Evolutionary conservation across 2,113 vertebrate species (phyloP), one percentile per base, ranked within the genome.

Genomic region (Entosphenus tridentatus): DNA sequence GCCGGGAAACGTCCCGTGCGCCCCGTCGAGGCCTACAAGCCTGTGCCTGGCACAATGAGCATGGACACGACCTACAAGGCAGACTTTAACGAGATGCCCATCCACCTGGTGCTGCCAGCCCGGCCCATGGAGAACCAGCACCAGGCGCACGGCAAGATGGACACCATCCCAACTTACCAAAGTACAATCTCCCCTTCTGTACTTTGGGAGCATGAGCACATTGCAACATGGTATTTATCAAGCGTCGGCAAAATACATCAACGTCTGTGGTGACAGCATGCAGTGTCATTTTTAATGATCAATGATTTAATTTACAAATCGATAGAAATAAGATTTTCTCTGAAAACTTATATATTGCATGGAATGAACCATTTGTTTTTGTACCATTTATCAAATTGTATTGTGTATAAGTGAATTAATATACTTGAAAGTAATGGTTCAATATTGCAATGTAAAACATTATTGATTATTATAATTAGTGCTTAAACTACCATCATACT

Each of bases 121-220:
- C 80, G 74, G 70, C 85, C 85, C 17, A 70, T 69, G 77, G 80
- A 85, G 71, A 79, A 76, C 75, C 72, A 68, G 2, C 73, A 74
- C 11, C 16, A 68, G n/a, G 73, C 72, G 67, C 73, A 69, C 56
- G 78, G 76, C 56, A 86, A 82, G 72, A 2, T 87, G 77, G 81
- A 83, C 69, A 82, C 83, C 2, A 57, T 86, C 73, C 86, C 87
- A 70, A 89, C 84, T 67, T 89, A 88, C 67, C 80, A 76, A 85
- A 86, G 86, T 89, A 77, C 57, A 72, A 67, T n/a, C 3, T 9
- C 3, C 9, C 18, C 57, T 18, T 62, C 11, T 12, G 17, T 65
- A 6, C 12, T 12, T 65, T 39, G 39, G 39, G 39, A 39, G 39
- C 39, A 39, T 70, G 10, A 14, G 16, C 57, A 16, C 16, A 54